phyloP scores from a whole-genome alignment of 1,140 invertebrate species.

The Pemphigus obesinymphae region DNA sequence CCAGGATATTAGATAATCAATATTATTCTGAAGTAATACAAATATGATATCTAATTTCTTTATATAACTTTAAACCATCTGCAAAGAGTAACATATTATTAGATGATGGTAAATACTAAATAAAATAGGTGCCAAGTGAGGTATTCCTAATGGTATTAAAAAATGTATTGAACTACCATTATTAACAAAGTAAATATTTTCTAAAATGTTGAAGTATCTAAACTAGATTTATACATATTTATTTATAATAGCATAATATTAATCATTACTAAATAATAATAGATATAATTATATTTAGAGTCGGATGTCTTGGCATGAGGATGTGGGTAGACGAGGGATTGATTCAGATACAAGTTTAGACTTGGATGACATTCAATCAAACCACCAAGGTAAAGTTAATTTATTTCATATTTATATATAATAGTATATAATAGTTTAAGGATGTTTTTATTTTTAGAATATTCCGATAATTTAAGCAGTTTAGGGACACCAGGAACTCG shows the following conservation, averaged over 20 bases:
- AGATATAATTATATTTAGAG: conserved; percentile 55
- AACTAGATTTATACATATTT: too few relatives aligned
- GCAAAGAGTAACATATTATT: too few relatives aligned
- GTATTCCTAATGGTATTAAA: too few relatives aligned
- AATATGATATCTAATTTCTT: too few relatives aligned
- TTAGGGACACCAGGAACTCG: conserved; percentile 72
- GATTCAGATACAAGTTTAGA: conserved; percentile 72
- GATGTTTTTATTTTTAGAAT: not conserved
- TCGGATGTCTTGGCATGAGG: conserved; percentile 70
- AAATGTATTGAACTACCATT: too few relatives aligned
- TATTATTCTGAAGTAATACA: too few relatives aligned
- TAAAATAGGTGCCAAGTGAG: too few relatives aligned
- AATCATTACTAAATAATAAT: conserved; percentile 47
- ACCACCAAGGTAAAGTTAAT: conserved; percentile 9
- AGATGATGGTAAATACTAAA: too few relatives aligned
- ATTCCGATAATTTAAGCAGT: conserved; percentile 49
- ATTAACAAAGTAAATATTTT: too few relatives aligned
- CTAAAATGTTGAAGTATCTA: too few relatives aligned
- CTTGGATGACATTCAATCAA: conserved; percentile 34
- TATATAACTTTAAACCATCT: too few relatives aligned
- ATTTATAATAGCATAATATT: not conserved
- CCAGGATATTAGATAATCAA: too few relatives aligned
- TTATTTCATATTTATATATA: not conserved
- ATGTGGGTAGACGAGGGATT: conserved; percentile 61
- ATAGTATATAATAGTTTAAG: not conserved